These are phyloP conservation scores for Charadrius vociferus DNA, from an alignment of 2,113 vertebrate genomes.

Conservation along the genomic window DNA sequence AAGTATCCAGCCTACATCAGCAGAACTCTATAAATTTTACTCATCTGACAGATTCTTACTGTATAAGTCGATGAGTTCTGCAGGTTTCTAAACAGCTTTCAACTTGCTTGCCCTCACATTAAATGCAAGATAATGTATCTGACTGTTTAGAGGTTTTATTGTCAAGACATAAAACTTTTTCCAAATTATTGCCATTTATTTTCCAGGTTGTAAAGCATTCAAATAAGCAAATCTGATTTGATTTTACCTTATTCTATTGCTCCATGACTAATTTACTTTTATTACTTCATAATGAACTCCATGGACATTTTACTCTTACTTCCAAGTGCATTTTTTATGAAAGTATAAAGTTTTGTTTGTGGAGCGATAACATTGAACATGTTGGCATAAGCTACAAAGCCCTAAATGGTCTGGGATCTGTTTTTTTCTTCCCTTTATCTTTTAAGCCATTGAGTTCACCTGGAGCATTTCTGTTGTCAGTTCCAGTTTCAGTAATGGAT, in stretches of 20 bases:
- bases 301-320: conserved; percentile 36
- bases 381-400: neutral
- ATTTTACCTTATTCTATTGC: conserved; percentile 50
- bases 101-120: neutral
- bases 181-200: conserved; percentile 56
- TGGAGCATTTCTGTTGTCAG: neutral
- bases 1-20: neutral
- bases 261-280: conserved; percentile 66
- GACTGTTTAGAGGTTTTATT: conserved; percentile 54
- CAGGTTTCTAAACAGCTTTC: conserved; percentile 44
- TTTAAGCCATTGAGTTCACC: conserved; percentile 29
- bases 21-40: neutral
- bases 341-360: conserved; percentile 46
- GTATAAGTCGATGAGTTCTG: conserved; percentile 55
- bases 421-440: neutral
- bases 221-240: conserved; percentile 47
- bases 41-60: neutral
- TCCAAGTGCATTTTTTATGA: conserved; percentile 6
- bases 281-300: conserved; percentile 62
- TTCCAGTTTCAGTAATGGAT: neutral
- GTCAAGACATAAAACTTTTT: conserved; percentile 23
- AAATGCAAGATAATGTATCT: conserved; percentile 20
- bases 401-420: neutral
- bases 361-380: neutral
- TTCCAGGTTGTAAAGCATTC: conserved; percentile 49